These are phyloP conservation scores for Acrocera orbiculus DNA, from an alignment of 2,888 invertebrate species.

Conservation along the genomic window DNA sequence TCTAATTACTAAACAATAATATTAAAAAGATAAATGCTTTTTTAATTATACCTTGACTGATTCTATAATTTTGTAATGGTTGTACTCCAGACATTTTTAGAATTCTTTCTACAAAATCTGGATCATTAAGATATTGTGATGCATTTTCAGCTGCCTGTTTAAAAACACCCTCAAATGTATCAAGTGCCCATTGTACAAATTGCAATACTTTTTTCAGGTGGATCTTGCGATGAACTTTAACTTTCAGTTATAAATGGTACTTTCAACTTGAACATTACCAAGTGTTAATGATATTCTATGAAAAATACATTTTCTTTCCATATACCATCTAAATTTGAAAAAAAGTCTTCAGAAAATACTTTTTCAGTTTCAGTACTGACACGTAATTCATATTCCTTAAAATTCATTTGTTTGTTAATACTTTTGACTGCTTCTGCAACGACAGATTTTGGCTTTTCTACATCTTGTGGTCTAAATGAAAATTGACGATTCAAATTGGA, in stretches of 20 bases:
- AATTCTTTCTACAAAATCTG: constrained; percentile 70
- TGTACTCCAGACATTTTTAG: constrained; percentile 76
- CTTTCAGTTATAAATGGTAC: constrained; percentile 94
- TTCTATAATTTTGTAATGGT: constrained; percentile 71
- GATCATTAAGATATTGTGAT: constrained; percentile 62
- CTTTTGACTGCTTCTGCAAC: constrained; percentile 78
- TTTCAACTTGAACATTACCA: constrained; percentile 88
- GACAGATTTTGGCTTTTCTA: constrained; percentile 78
- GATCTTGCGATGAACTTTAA: constrained; percentile 94
- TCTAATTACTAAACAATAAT: too few relatives aligned
- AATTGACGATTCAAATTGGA: constrained; percentile 98
- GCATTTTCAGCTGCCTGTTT: constrained; percentile 79
- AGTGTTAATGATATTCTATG: constrained; percentile 93
- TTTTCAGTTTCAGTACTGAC: constrained; percentile 92
- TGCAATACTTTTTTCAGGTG: constrained; percentile 96
- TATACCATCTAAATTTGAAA: constrained; percentile 81
- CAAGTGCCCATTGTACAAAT: constrained; percentile 94
- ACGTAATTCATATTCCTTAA: constrained; percentile 68
- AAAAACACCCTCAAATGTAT: constrained; percentile 87
- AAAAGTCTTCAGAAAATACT: constrained; percentile 88
- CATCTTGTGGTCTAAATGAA: constrained; percentile 86
- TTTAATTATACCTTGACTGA: constrained; percentile 49
- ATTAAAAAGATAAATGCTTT: not conserved
- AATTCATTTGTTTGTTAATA: constrained; percentile 68
- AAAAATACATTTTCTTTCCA: constrained; percentile 95